A percentile compares a stretch with the other conserved stretches of the same genome.
Conservation (phyloP, 2,113 vertebrate species). For the Gnathonemus longibarbis region DNA sequence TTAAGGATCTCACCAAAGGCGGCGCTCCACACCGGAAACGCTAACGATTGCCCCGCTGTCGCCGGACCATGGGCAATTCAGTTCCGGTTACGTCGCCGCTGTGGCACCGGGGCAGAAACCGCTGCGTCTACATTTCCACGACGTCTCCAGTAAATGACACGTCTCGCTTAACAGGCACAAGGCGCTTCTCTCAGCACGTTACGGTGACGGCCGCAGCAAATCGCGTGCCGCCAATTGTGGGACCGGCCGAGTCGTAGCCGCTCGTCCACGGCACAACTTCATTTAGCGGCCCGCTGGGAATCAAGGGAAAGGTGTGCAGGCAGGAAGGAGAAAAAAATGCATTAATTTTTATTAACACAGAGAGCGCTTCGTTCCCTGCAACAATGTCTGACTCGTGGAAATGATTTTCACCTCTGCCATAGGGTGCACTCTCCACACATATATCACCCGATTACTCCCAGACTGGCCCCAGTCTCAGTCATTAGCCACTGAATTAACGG, state of each 20-base stretch:
- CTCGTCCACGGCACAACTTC: conserved; percentile 54
- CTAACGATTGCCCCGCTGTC: conserved; percentile 10
- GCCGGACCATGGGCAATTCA: not conserved
- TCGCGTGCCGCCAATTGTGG: not conserved
- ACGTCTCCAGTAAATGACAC: not conserved
- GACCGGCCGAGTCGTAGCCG: not conserved
- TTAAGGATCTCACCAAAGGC: conserved; percentile 14
- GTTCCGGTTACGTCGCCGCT: not conserved
- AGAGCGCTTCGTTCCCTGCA: conserved; percentile 78
- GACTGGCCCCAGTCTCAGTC: conserved; percentile 82
- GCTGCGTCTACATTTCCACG: not conserved
- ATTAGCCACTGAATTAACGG: conserved; percentile 99
- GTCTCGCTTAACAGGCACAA: not conserved
- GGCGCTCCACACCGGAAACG: conserved; percentile 22
- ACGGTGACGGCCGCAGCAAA: conserved; percentile 26
- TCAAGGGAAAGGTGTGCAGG: conserved; percentile 22
- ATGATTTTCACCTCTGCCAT: conserved; percentile 98
- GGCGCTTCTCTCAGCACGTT: conserved; percentile 20
- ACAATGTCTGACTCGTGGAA: conserved; percentile 92
- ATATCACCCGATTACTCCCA: conserved; percentile 93
- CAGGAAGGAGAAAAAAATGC: conserved; percentile 61
- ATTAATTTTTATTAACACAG: conserved; percentile 92
- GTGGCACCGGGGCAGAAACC: not conserved
- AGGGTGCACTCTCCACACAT: conserved; percentile 78
- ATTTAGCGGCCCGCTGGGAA: conserved; percentile 65